phyloP scores from a whole-genome alignment of 2,888 invertebrate genomes.

The Dicycla oo region DNA sequence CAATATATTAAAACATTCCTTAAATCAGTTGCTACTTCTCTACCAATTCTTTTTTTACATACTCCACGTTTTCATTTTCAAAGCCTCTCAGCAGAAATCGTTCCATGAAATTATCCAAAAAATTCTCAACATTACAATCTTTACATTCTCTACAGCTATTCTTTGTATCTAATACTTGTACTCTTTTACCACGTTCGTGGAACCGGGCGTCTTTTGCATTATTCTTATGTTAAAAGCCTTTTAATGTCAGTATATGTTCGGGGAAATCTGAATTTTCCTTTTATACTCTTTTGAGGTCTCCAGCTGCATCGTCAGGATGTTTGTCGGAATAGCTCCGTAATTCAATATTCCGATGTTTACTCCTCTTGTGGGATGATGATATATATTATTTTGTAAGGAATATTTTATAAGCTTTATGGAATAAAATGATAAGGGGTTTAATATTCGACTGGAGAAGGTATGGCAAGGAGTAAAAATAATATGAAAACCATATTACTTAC shows the following conservation, averaged over 20 bases:
- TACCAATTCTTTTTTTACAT: slow-evolving; percentile 48
- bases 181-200: slow-evolving; percentile 38
- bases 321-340: slow-evolving; percentile 34
- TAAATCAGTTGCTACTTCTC: slow-evolving; percentile 44
- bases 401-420: slow-evolving; percentile 25
- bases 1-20: slow-evolving; percentile 48
- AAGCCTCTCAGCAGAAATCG: slow-evolving; percentile 35
- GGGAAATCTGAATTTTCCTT: slow-evolving; percentile 57
- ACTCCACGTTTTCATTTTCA: slow-evolving; percentile 40
- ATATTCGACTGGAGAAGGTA: slow-evolving; percentile 8
- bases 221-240: slow-evolving; percentile 63
- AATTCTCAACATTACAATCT: slow-evolving; percentile 45
- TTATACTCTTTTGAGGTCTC: slow-evolving; percentile 59
- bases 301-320: slow-evolving; percentile 49
- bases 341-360: slow-evolving; percentile 46
- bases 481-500: slow-evolving; percentile 4
- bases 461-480: slow-evolving; percentile 4
- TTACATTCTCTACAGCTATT: slow-evolving; percentile 45
- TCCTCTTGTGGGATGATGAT: slow-evolving; percentile 23
- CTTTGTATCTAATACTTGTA: slow-evolving; percentile 44
- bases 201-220: slow-evolving; percentile 58
- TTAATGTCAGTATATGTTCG: slow-evolving; percentile 66
- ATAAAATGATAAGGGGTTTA: slow-evolving; percentile 20
- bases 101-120: slow-evolving; percentile 49
- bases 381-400: slow-evolving; percentile 24